A percentile compares a stretch with the other conserved stretches of the same genome.
These are phyloP conservation scores for Riparia riparia DNA, from an alignment of 2,113 vertebrate genomes.

Conservation along the genomic window DNA sequence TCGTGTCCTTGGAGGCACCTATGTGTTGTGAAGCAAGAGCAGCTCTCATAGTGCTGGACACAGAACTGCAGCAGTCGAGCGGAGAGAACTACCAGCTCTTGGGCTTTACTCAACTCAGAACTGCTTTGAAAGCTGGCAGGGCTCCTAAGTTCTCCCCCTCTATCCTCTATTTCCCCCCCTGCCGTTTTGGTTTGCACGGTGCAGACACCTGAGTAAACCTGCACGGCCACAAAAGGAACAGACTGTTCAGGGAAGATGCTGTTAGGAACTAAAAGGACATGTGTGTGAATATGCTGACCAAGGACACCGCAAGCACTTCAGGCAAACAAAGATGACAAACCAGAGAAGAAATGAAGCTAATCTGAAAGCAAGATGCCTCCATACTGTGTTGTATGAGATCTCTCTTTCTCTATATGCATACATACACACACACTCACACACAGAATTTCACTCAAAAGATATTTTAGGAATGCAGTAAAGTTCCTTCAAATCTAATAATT, in stretches of 20 bases:
- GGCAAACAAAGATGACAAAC: neutral
- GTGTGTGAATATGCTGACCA: neutral
- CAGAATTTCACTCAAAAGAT: neutral
- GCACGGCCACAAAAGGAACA: neutral
- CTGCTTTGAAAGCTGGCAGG: neutral
- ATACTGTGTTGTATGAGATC: neutral
- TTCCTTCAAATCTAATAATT: neutral
- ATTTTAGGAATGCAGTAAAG: neutral
- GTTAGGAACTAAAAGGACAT: neutral
- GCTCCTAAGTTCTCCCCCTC: neutral
- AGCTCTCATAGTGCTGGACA: neutral
- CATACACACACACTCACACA: neutral
- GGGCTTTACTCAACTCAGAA: neutral
- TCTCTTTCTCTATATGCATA: neutral
- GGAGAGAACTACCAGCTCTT: neutral
- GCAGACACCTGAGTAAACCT: neutral
- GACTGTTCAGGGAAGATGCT: neutral
- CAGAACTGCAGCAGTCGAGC: neutral
- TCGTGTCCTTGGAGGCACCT: neutral
- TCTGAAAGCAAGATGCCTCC: neutral
- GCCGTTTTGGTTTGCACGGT: neutral
- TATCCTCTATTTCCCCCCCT: rapidly evolving
- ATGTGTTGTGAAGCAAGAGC: neutral
- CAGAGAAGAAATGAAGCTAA: neutral
- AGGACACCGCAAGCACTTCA: neutral